These are phyloP conservation scores for Lasioglossum pauxillum DNA, from an alignment of 2,888 invertebrate species.

Conservation along the genomic window DNA sequence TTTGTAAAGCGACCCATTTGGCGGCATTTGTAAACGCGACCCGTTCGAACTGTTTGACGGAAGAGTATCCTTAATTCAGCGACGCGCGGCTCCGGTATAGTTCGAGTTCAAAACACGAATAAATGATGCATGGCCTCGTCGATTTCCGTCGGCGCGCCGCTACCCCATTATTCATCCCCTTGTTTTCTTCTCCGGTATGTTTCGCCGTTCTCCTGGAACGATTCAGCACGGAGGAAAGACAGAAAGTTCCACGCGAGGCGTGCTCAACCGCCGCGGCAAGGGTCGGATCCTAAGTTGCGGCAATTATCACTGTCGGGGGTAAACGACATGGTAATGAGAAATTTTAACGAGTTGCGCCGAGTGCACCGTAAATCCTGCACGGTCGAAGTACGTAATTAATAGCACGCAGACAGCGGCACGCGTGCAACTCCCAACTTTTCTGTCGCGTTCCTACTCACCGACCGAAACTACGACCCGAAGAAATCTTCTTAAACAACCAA, in stretches of 20 bases:
- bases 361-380: constrained; percentile 38
- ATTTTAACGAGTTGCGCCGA: constrained; percentile 62
- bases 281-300: constrained; percentile 39
- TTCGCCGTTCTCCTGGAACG: not conserved
- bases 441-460: not conserved
- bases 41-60: not conserved
- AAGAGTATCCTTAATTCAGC: not conserved
- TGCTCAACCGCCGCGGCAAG: constrained; percentile 24
- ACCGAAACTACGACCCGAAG: not conserved
- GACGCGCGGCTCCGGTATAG: not conserved
- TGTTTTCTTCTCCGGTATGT: not conserved
- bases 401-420: constrained; percentile 22
- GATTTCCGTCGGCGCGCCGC: constrained; percentile 5
- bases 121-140: not conserved
- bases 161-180: not conserved
- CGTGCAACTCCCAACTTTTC: constrained; percentile 26
- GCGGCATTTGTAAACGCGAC: not conserved
- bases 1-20: not conserved
- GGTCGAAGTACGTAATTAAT: constrained; percentile 58
- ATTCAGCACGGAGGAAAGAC: constrained; percentile 16
- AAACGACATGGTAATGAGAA: constrained; percentile 61
- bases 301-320: constrained; percentile 54
- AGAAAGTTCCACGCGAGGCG: constrained; percentile 19
- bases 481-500: not conserved
- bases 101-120: not conserved